Base-by-base conservation (phyloP, 2,113 vertebrate genomes). In the Neodontobutis hainanensis region DNA sequence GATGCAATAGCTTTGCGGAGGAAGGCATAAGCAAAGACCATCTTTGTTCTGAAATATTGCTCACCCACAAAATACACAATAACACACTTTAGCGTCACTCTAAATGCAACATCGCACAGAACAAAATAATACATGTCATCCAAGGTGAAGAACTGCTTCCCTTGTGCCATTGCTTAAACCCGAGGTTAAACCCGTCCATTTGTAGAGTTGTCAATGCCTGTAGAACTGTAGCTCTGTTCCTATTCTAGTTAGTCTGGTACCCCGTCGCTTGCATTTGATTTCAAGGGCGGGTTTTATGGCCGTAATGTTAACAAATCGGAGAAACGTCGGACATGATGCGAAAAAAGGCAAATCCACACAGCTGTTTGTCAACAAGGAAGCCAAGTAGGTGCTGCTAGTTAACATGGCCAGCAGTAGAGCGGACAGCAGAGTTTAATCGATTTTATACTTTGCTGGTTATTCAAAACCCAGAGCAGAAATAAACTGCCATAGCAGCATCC, bases 101-200 rank as follows among this genome's bases (percentile, higher is more conserved):
- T 46, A 27, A 27, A 27, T 27, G 44, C 12, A 58, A 58, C 3
- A 35, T 6, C 6, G 56, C 36, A 58, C 8, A 6, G n/a, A 5
- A n/a, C 8, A 53, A 35, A 53, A 34, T 34, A 34, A 32, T 40
- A 53, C 15, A 14, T 52, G 32, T 53, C 51, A 11, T 53, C 35
- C 49, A 32, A 51, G 49, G 3, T 34, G 5, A 51, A 51, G 32
- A 11, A 11, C 11, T 49, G 6, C 19, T 27, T 27, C 19, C 19
- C 19, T 27, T 27, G 19, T 61, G 58, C 61, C 58, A 71, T 57
- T 65, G 34, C 27, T 34, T 52, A 27, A 35, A 43, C 70, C 67
- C 76, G 32, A 80, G 82, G 77, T 69, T 14, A 80, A 81, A 66
- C 27, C 32, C 78, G 90, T 90, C 84, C 86, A 83, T 92, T 84